A percentile compares a stretch with the other conserved stretches of the same genome.
These are phyloP conservation scores for Anodontia alba DNA, from an alignment of 2,888 invertebrate genomes.

Conservation along the genomic window DNA sequence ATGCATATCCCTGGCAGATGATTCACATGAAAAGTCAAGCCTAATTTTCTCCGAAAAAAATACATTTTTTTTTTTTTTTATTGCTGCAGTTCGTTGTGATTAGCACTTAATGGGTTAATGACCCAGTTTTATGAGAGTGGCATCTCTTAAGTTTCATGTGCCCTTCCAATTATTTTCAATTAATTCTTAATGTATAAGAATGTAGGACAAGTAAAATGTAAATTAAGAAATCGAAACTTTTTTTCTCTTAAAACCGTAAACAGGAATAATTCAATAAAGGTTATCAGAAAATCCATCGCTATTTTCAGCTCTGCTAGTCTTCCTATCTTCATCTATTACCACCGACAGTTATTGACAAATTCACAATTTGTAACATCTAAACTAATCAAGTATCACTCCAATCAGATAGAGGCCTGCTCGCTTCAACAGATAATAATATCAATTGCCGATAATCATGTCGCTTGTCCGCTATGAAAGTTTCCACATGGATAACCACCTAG, in stretches of 20 bases:
- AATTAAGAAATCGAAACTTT: neutral
- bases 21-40: no score
- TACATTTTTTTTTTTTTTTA: no score
- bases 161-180: no score
- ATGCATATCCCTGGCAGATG: no score
- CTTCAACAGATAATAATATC: constrained; percentile 10
- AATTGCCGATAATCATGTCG: constrained; percentile 14
- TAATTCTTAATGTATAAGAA: no score
- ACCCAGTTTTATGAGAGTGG: no score
- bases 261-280: constrained; percentile 10
- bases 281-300: constrained; percentile 15
- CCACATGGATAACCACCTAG: neutral
- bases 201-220: neutral
- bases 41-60: no score
- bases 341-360: constrained; percentile 6
- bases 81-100: no score
- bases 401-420: constrained; percentile 17
- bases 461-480: constrained; percentile 17
- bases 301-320: constrained; percentile 16
- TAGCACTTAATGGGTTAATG: no score
- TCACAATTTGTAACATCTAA: constrained; percentile 18
- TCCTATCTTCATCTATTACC: constrained; percentile 14
- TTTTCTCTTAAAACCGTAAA: neutral
- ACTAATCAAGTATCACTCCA: constrained; percentile 16
- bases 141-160: no score